Percentiles rank a stretch among this genome's conserved stretches.
These are phyloP conservation scores for Mechanitis messenoides DNA, from an alignment of 2,888 invertebrate genomes.

Conservation along the genomic window DNA sequence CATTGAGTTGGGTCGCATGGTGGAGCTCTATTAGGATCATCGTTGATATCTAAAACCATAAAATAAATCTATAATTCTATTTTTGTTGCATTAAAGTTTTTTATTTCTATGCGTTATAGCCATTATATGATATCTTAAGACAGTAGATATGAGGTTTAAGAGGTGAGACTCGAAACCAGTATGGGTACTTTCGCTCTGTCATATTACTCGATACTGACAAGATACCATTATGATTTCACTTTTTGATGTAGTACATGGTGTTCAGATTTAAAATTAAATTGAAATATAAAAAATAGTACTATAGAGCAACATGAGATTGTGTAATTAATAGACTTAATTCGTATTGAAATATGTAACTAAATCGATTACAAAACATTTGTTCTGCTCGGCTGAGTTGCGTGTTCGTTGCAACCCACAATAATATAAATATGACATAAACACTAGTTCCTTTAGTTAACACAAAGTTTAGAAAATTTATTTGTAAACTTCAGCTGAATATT, in stretches of 20 bases:
- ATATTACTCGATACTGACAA: slow-evolving; percentile 53
- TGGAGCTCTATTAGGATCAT: slow-evolving; percentile 94
- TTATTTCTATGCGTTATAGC: background rate
- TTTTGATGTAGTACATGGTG: slow-evolving; percentile 44
- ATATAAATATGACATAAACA: slow-evolving; percentile 4
- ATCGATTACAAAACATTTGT: slow-evolving; percentile 27
- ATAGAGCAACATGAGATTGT: slow-evolving; percentile 25
- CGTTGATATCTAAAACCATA: slow-evolving; percentile 86
- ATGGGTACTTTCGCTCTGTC: slow-evolving; percentile 70
- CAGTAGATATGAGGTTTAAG: slow-evolving; percentile 13
- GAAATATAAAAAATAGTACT: slow-evolving; percentile 16
- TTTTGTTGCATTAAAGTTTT: slow-evolving; percentile 1
- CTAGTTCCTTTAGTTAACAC: background rate
- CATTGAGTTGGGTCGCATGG: slow-evolving; percentile 92
- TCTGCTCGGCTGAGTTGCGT: slow-evolving; percentile 19
- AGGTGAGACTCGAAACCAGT: slow-evolving; percentile 46
- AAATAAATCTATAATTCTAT: slow-evolving; percentile 3
- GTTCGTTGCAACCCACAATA: slow-evolving; percentile 7
- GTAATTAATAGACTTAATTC: slow-evolving; percentile 26
- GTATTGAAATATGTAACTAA: slow-evolving; percentile 32
- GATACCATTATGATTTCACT: slow-evolving; percentile 64
- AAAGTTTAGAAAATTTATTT: too few species aligned
- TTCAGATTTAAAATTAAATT: slow-evolving; percentile 23
- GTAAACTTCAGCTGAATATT: too few species aligned
- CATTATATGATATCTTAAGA: slow-evolving; percentile 2